Base-by-base conservation (phyloP, 2,888 invertebrate genomes). In the Syrphus vitripennis region DNA sequence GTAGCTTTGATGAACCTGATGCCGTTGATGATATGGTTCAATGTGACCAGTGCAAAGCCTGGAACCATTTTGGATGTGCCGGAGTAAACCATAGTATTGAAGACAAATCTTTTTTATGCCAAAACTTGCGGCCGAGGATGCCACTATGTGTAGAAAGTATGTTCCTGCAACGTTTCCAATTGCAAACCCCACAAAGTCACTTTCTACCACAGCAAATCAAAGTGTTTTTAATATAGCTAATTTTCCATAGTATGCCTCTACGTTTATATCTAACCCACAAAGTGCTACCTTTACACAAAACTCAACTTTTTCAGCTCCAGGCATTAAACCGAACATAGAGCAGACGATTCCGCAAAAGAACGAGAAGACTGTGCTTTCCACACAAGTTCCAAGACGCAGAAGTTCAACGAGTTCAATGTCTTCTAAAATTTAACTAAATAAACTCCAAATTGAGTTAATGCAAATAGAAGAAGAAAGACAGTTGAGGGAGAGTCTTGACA, bases 371-470 rank as follows among this genome's bases (percentile, higher is more conserved):
- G 5, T 19, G 19, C 45, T 0, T 19, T 48, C 45, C 19, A 19
- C 16, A 6, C 40, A 40, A 40, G 19, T 9, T 24, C 61, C 26
- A 42, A 16, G 40, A 31, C 29, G 40, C 16, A 37, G 40, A 40
- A 9, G 53, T 4, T 65, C 65, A 55, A 29, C 19, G 12, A 42
- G 50, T 26, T 63, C 61, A 19, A 40, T 37, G 37, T 63, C 74
- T 1, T 74, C 37, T 14, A 50, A 74, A 29, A n/a, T 53, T 3
- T 42, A 57, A 4, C 53, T 42, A n/a, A 65, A 29, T 24, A 69
- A 65, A 14, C 57, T 76, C 1, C 42, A 50, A 31, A 77, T 77
- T 10, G 59, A 77, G n/a, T 7, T 69, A 14, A 59, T 69, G 40
- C 59, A 65, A 16, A 31, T 75, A 0, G 63, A 75, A 42, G 65